Base-by-base conservation (phyloP, 1,140 invertebrate genomes). In the Cecropterus lyciades region DNA sequence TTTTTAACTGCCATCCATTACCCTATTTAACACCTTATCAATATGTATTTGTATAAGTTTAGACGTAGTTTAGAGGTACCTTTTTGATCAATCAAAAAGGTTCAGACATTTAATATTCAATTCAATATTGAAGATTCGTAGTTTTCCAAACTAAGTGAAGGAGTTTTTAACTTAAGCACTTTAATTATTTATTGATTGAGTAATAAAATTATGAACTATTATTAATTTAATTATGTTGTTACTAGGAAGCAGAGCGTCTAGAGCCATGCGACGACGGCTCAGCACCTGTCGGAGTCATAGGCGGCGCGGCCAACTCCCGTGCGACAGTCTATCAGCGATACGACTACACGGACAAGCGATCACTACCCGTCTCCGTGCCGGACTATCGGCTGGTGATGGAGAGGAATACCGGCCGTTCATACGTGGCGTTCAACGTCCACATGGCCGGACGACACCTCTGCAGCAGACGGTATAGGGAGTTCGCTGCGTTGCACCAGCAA, bases 391-490 rank as follows among this genome's bases (percentile, higher is more conserved):
- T 89, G 89, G 84, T 91, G 6, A 89, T 97, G 94, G 94, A 96
- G 93, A 89, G 95, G 74, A 95, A 95, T 82, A 84, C 83, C 0
- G 97, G 97, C 15, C 97, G 99, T 76, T 96, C 96, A 75, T 99
- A 96, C 93, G 97, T 99, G 60, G 98, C 99, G 0, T 99, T 98
- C 92, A 99, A 99, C 88, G 99, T 99, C 67, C 99, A 99, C 87
- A 99, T 99, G 98, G 99, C 99, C 24, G 99, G 99, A 0, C 92
- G 99, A 46, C 99, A 99, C 89, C 93, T 99, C 17, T 99, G 99
- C 87, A 99, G 98, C 27, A 93, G 99, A 49, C 93, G 99, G 40
- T 99, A 99, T 87, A 95, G 98, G 53, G 99, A 99, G 92, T 99
- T 99, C 88, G 95, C 97, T 11, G 96, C 96, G 64, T 89, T 99